Conservation (phyloP, 2,113 vertebrate genomes). For the Neolamprologus caudopunctatus region DNA sequence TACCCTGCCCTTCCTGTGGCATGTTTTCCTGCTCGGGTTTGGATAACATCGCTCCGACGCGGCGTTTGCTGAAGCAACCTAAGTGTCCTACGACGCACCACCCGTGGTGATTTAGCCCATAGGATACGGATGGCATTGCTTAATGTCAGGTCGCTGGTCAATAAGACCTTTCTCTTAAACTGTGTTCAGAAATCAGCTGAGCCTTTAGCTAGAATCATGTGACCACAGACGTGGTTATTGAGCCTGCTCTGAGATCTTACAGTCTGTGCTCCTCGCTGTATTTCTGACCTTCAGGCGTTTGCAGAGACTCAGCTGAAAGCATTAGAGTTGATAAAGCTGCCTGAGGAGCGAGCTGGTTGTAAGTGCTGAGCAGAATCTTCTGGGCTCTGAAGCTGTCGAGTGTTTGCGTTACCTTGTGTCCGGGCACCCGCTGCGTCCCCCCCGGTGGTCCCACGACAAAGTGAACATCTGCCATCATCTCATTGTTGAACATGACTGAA, state of each 20-base stretch:
- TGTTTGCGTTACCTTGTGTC: constrained; percentile 86
- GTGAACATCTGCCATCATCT: constrained; percentile 98
- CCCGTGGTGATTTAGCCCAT: background rate
- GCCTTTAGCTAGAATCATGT: background rate
- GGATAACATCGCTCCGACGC: fast-evolving
- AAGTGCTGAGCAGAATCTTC: background rate
- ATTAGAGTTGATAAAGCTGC: background rate
- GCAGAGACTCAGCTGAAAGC: background rate
- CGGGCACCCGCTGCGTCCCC: constrained; percentile 91
- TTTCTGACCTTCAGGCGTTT: background rate
- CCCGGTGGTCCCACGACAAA: constrained; percentile 95
- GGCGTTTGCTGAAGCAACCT: fast-evolving
- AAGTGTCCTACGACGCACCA: background rate
- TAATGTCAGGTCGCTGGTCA: background rate
- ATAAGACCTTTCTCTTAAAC: fast-evolving
- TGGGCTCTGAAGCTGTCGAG: background rate
- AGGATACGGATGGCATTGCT: background rate
- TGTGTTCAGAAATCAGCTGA: background rate
- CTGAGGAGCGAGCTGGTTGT: background rate
- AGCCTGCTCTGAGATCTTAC: background rate
- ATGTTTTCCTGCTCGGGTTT: background rate
- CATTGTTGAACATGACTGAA: constrained; percentile 99
- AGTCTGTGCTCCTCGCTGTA: background rate
- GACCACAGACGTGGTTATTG: background rate
- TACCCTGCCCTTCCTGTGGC: background rate